Conservation (phyloP, 1,140 invertebrate species). For the Portunus trituberculatus region DNA sequence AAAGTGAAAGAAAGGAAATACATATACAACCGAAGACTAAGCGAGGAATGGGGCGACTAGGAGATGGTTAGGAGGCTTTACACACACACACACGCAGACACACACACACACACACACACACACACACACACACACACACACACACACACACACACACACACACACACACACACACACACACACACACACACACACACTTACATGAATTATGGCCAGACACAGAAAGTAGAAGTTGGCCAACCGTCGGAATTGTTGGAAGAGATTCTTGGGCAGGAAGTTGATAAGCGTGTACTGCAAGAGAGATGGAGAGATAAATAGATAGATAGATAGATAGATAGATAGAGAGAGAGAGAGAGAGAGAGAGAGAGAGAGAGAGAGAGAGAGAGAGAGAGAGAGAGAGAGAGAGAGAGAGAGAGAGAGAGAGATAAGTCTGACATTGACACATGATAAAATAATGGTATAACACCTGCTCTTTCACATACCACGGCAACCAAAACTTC, state of each 20-base stretch:
- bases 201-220: conserved; percentile 84
- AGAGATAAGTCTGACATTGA: no score
- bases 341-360: conserved; percentile 20
- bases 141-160: no score
- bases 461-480: no score
- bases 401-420: not conserved
- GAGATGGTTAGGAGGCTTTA: no score
- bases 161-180: conserved; percentile 2
- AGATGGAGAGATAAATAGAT: not conserved
- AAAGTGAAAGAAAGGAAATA: no score
- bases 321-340: not conserved
- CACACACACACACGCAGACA: no score
- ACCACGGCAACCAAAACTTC: no score
- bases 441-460: no score
- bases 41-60: no score
- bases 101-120: no score
- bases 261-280: conserved; percentile 91
- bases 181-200: conserved; percentile 32
- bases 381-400: not conserved
- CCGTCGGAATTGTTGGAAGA: conserved; percentile 91
- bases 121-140: no score
- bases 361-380: conserved; percentile 20
- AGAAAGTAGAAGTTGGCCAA: conserved; percentile 94
- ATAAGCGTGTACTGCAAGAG: conserved; percentile 85
- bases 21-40: no score